Evolutionary conservation across 2,113 vertebrate species (phyloP), one percentile per base, ranked within the genome.

Genomic region (Mesitornis unicolor): DNA sequence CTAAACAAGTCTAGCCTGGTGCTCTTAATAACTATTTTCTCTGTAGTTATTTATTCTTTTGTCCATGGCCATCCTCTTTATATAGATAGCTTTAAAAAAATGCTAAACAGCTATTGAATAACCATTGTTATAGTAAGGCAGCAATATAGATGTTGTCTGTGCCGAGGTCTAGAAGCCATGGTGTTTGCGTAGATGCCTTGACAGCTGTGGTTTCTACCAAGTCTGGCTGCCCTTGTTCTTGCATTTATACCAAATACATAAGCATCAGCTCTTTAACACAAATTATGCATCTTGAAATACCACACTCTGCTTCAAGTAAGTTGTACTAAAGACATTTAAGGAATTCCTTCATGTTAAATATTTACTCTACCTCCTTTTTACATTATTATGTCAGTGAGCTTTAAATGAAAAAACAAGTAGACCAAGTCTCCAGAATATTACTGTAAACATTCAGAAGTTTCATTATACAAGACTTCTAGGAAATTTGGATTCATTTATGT

Each of bases 321-420:
- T 75, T 87, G 47, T 57, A 75, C 10, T 26, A 60, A 86, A 79
- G 51, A 48, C 20, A 60, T 63, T 29, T 60, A 77, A 84, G n/a
- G 69, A 89, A 87, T 87, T 36, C 15, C 24, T 70, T 83, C 9
- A 31, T 60, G 16, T 84, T 87, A 92, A 96, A 95, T 96, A 91
- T 94, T 97, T 93, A 79, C 76, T 61, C 51, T 76, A 57, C 40
- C n/a, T 65, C 25, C 15, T 70, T 81, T 83, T 79, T 63, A 73
- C 38, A 90, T 87, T 90, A 56, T 84, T 85, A 77, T 71, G 48
- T 65, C 19, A 18, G 38, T 79, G 43, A 51, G 13, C 3, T 92
- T 86, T 68, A 84, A 87, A 69, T 18, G 22, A 81, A 79, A 73
- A 80, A 82, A 38, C 6, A 80, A 67, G 16, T 28, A 31, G 7